Conservation (phyloP, 1,140 invertebrate genomes). For the Matsumurasca onukii region DNA sequence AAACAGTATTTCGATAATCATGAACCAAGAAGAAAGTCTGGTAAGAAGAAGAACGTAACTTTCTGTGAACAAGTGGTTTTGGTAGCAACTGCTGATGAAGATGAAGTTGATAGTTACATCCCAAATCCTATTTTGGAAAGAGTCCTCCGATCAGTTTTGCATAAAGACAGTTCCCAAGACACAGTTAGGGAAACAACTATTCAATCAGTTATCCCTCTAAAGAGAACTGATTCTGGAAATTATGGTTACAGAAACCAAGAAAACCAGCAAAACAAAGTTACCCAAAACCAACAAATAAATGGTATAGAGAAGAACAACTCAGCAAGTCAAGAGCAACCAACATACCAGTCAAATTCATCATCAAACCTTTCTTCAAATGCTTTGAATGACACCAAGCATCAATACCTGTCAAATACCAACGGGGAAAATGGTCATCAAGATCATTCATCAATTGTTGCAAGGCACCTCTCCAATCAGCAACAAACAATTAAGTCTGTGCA, state of each 20-base stretch:
- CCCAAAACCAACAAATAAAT: not conserved
- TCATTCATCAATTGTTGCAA: not conserved
- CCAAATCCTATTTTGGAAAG: conserved; percentile 88
- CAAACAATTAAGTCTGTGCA: not conserved
- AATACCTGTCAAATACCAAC: not conserved
- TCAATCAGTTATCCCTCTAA: conserved; percentile 44
- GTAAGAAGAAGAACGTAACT: conserved; percentile 89
- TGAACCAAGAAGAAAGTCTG: conserved; percentile 49
- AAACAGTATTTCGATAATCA: conserved; percentile 32
- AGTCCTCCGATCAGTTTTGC: conserved; percentile 77
- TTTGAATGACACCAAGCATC: not conserved
- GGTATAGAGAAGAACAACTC: not conserved
- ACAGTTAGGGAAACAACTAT: conserved; percentile 41
- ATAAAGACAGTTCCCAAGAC: conserved; percentile 52
- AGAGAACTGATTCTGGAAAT: conserved; percentile 42
- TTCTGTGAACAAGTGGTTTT: conserved; percentile 92
- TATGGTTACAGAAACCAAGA: conserved; percentile 28
- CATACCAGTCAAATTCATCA: not conserved
- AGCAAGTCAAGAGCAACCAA: not conserved
- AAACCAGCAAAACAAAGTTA: not conserved
- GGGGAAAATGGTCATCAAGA: not conserved
- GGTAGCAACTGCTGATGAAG: conserved; percentile 87
- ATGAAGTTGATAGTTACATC: conserved; percentile 86
- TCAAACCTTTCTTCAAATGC: not conserved
- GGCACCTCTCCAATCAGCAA: not conserved